Evolutionary conservation across 1,140 invertebrate genomes (phyloP), one percentile per base, ranked within the genome.

Genomic region (Lepidotrigona ventralis): DNA sequence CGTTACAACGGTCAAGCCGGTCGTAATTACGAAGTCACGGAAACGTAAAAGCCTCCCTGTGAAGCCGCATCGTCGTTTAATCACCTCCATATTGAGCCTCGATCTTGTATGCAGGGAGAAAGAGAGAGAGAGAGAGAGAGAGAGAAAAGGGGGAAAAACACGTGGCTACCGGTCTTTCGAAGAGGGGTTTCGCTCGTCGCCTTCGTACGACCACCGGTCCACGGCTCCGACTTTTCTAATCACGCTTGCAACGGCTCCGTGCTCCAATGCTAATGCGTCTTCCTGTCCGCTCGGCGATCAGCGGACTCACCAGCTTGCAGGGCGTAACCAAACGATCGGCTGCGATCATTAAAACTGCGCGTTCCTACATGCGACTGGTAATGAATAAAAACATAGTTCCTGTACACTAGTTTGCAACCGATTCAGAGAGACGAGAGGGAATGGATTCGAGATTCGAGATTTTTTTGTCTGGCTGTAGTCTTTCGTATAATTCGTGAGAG

Each of bases 281-380:
- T 63, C 29, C 75, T 63, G 3, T 39, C n/a, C n/a, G 71, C 79
- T n/a, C 54, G 6, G 19, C 39, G 46, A n/a, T 54, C 66, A 60
- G 71, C 15, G 23, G 29, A 23, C 80, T 78, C 83, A 39, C 54
- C 77, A 53, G 76, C 70, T 89, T 80, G 85, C 86, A 84, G 85
- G 91, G 90, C 90, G 90, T 90, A 88, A 90, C 90, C 90, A 87
- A 87, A 89, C 89, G 88, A 92, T 87, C 85, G 86, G 58, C 21
- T 86, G n/a, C 86, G 89, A 89, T 91, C 90, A 79, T 89, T 87
- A 83, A 81, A 84, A 88, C 80, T 58, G 29, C 54, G 87, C 88
- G 83, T 86, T 83, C 84, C 85, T 87, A 85, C 86, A 81, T 81
- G 87, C 78, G 63, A 73, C 78, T 68, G 82, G 69, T 91, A 91